These are phyloP conservation scores for Siniperca chuatsi DNA, from an alignment of 2,113 vertebrate genomes.

Conservation along the genomic window DNA sequence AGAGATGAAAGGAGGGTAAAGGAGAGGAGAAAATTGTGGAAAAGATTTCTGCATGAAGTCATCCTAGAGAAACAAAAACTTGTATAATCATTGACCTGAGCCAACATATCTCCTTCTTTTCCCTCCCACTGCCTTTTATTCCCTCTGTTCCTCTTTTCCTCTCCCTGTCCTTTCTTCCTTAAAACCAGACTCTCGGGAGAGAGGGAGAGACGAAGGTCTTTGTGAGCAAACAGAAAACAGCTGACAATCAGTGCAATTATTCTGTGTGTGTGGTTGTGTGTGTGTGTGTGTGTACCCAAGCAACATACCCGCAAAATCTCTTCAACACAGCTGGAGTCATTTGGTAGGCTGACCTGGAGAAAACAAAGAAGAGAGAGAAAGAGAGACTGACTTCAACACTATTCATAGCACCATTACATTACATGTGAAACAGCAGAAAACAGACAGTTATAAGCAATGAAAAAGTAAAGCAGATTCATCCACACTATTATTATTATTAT, in stretches of 20 bases:
- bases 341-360: slow-evolving; percentile 92
- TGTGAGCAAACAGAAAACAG: slow-evolving; percentile 72
- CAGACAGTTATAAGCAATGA: slow-evolving; percentile 5
- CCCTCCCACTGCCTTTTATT: slow-evolving; percentile 4
- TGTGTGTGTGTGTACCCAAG: slow-evolving; percentile 58
- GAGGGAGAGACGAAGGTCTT: slow-evolving; percentile 44
- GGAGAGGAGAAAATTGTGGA: slow-evolving; percentile 41
- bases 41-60: slow-evolving; percentile 59
- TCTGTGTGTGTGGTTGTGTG: slow-evolving; percentile 31
- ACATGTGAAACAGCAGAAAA: slow-evolving; percentile 6
- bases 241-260: slow-evolving; percentile 72
- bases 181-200: slow-evolving; percentile 49
- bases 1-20: slow-evolving; percentile 15
- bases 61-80: slow-evolving; percentile 46
- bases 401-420: slow-evolving; percentile 23
- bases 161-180: slow-evolving; percentile 10
- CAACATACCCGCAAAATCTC: slow-evolving; percentile 96
- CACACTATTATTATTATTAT: not conserved
- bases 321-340: slow-evolving; percentile 96
- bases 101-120: slow-evolving; percentile 39
- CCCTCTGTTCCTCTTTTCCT: slow-evolving; percentile 31
- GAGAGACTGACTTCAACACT: slow-evolving; percentile 40
- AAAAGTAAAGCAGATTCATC: not conserved
- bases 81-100: slow-evolving; percentile 58
- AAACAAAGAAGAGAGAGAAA: slow-evolving; percentile 60